Base-by-base conservation (phyloP, 1,140 invertebrate species). In the Melanaphis sacchari region DNA sequence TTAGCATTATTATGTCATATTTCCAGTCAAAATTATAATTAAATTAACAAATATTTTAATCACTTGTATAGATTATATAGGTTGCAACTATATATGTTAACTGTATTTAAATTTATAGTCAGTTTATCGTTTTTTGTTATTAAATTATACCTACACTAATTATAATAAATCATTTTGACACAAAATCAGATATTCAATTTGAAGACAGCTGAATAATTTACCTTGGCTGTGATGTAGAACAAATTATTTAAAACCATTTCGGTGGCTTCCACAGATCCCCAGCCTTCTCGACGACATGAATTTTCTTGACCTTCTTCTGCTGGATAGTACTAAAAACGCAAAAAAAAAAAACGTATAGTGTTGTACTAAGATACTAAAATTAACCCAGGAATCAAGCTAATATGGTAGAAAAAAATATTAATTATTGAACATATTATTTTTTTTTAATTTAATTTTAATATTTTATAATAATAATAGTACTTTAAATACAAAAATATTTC, bases 191-290 rank as follows among this genome's bases (percentile, higher is more conserved):
- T 76, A 76, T 4, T 15, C 36, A n/a, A 4, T 76, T 76, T n/a
- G 18, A 76, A 2, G 38, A 93, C n/a, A 52, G 31, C 31, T 15
- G 31, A 49, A 52, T 41, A 49, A 93, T 95, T 95, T 96, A 98
- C 98, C 97, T 99, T 99, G 0, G 98, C 98, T 21, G 99, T 99
- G 94, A 99, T 98, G 95, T 99, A 99, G 95, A 99, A 98, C 0
- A 99, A 96, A 96, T 99, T 99, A 95, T 99, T 99, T 40, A 99
- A 96, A 38, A 99, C 98, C 98, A 99, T 99, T 96, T 99, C 99
- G 1, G 99, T 99, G n/a, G 99, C 99, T 96, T 99, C 98, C 0
- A 98, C 98, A 1, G 98, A 99, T 38, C 99, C 99, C 97, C 99
- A 99, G 0, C 99, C 99, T 95, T 99, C 98, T 91, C 98, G 96